These are phyloP conservation scores for Lamproptera curius DNA, from an alignment of 2,888 invertebrate genomes.

Conservation along the genomic window DNA sequence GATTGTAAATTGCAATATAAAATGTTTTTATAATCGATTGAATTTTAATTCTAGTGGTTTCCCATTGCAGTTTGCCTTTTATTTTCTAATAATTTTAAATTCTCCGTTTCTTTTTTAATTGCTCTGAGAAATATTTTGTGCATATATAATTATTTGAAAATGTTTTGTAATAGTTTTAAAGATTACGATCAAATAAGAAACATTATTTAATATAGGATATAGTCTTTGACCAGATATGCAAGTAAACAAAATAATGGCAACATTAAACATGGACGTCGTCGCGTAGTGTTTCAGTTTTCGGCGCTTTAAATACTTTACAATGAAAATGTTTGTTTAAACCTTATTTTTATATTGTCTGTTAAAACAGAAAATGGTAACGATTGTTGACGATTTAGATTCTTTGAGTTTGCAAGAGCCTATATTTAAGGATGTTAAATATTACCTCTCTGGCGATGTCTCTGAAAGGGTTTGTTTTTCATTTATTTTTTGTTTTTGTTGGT, in stretches of 20 bases:
- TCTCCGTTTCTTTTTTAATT: too few relatives aligned
- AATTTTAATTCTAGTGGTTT: too few relatives aligned
- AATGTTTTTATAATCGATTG: too few relatives aligned
- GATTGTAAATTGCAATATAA: too few relatives aligned
- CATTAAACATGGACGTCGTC: conserved; percentile 63
- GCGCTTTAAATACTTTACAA: conserved; percentile 47
- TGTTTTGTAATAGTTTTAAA: too few relatives aligned
- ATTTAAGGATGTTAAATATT: conserved; percentile 91
- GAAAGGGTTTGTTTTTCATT: conserved; percentile 80
- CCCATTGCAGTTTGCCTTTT: too few relatives aligned
- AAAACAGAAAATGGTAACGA: conserved; percentile 71
- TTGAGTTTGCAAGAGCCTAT: conserved; percentile 78
- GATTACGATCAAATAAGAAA: too few relatives aligned
- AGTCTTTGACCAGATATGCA: too few relatives aligned
- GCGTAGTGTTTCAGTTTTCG: conserved; percentile 46
- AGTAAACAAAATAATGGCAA: conserved; percentile 33
- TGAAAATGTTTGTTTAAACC: conserved; percentile 54
- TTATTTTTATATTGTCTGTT: conserved; percentile 30
- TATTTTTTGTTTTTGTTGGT: conserved; percentile 48
- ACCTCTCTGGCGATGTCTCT: conserved; percentile 87
- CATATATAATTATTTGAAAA: too few relatives aligned
- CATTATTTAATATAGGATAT: too few relatives aligned
- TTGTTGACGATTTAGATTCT: conserved; percentile 74
- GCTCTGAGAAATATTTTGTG: too few relatives aligned
- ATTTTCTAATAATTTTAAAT: too few relatives aligned